Conservation (phyloP, 2,797 vertebrate species). For the Helicolenus hilgendorfi region DNA sequence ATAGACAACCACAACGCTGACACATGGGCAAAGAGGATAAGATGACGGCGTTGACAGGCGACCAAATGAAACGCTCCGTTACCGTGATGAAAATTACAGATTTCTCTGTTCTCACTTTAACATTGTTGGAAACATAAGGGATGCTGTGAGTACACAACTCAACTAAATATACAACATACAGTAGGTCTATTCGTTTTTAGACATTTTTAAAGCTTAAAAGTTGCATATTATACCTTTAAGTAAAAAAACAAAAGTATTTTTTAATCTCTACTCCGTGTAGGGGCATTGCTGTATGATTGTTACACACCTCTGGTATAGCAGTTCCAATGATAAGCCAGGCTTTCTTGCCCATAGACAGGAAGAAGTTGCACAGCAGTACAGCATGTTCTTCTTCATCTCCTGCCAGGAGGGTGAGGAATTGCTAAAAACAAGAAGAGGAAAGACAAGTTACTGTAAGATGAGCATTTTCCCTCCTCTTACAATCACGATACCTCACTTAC, state of each 20-base stretch:
- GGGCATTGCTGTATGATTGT: not conserved
- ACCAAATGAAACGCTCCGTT: not conserved
- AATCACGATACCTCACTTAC: not conserved
- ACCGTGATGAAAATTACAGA: not conserved
- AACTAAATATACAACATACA: too few species aligned
- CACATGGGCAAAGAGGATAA: not conserved
- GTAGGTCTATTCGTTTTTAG: too few species aligned
- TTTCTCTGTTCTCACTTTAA: not conserved
- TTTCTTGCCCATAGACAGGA: conserved; percentile 95
- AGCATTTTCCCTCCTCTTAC: not conserved
- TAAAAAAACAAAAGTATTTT: not conserved
- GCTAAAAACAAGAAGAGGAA: conserved; percentile 81
- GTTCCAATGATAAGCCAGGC: conserved; percentile 95
- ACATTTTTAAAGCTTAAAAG: too few species aligned
- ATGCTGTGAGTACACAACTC: too few species aligned
- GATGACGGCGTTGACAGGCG: not conserved
- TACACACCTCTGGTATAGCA: conserved; percentile 95
- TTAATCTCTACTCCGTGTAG: not conserved
- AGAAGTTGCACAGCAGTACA: conserved; percentile 96
- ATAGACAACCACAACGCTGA: not conserved
- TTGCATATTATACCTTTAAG: too few species aligned
- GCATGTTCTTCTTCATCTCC: conserved; percentile 98
- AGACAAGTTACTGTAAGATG: not conserved
- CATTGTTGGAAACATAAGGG: not conserved
- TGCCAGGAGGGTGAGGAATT: conserved; percentile 96